Evolutionary conservation across 2,113 vertebrate species (phyloP).

Genomic region (Thomomys bottae): DNA sequence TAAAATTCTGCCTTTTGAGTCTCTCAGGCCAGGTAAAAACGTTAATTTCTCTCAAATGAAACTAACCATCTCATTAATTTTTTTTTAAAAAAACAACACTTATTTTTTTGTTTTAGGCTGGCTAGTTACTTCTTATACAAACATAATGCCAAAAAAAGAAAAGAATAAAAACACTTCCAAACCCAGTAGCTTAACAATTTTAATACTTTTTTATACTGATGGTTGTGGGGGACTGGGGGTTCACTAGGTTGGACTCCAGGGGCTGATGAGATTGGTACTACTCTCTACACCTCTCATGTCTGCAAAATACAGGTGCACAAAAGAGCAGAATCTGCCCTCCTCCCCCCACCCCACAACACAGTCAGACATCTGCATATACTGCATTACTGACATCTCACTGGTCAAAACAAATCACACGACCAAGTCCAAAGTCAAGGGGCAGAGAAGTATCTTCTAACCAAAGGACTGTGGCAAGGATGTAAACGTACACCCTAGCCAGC

Average conservation of each 20-base stretch:
- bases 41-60: background rate
- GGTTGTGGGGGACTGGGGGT: background rate
- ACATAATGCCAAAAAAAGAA: background rate
- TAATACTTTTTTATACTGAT: background rate
- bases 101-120: background rate
- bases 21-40: background rate
- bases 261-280: background rate
- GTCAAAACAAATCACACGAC: background rate
- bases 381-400: background rate
- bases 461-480: background rate
- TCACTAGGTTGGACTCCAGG: background rate
- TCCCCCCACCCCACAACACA: background rate
- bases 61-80: background rate
- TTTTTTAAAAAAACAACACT: background rate
- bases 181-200: background rate
- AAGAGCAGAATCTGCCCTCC: background rate
- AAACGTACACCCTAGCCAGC: background rate
- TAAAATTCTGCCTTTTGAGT: slow-evolving; percentile 7
- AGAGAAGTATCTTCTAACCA: background rate
- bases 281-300: background rate
- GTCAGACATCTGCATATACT: background rate
- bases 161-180: background rate
- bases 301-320: background rate
- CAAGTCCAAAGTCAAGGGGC: background rate
- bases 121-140: background rate